Evolutionary conservation across 1,140 invertebrate genomes (phyloP).

Genomic region (Penaeus japonicus): DNA sequence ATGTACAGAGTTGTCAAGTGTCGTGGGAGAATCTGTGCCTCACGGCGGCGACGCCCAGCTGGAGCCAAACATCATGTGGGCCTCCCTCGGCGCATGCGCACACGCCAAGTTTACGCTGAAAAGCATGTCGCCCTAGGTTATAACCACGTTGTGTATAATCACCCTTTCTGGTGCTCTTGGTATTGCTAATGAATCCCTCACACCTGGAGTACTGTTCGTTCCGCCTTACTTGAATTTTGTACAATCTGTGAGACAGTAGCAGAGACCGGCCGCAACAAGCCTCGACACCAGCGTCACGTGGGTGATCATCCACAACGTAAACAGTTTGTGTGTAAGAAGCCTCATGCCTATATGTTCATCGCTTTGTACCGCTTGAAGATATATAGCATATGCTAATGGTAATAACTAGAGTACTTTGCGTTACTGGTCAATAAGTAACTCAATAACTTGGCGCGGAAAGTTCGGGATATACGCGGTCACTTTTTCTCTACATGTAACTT

Average conservation of each 20-base stretch:
- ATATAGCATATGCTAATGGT: constrained; percentile 55
- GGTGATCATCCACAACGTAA: constrained; percentile 11
- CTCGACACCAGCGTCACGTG: neutral
- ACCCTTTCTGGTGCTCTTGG: constrained; percentile 25
- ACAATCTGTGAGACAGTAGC: constrained; percentile 37
- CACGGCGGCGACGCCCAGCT: constrained; percentile 13
- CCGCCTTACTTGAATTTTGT: constrained; percentile 53
- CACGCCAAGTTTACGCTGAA: constrained; percentile 20
- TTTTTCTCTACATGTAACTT: constrained; percentile 51
- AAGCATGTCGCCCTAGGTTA: constrained; percentile 47
- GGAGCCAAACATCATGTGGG: neutral
- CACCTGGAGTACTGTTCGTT: constrained; percentile 46
- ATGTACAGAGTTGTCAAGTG: neutral
- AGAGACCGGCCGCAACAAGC: constrained; percentile 8
- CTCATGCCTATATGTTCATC: constrained; percentile 54
- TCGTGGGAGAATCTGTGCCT: constrained; percentile 14
- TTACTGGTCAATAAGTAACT: constrained; percentile 51
- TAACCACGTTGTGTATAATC: constrained; percentile 18
- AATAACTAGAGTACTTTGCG: constrained; percentile 55
- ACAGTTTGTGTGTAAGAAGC: constrained; percentile 40
- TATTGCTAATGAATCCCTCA: constrained; percentile 8
- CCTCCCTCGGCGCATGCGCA: constrained; percentile 21
- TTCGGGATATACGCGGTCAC: constrained; percentile 56
- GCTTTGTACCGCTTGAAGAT: constrained; percentile 57
- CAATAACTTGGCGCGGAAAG: constrained; percentile 55